These are phyloP conservation scores for Cydia pomonella DNA, from an alignment of 1,140 invertebrate species.

Conservation along the genomic window DNA sequence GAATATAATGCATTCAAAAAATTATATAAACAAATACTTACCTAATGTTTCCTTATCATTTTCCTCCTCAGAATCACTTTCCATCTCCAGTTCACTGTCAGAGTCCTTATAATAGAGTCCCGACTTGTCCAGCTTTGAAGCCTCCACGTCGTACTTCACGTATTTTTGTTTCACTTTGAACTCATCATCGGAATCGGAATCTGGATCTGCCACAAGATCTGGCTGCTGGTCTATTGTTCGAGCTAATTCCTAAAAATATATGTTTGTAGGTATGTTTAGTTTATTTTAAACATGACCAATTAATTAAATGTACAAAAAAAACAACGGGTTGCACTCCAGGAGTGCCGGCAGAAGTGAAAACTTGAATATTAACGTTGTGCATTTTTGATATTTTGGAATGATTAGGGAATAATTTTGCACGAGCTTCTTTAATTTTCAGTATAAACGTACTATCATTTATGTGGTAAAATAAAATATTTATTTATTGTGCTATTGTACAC, in stretches of 20 bases:
- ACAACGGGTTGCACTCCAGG: no score
- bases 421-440: no score
- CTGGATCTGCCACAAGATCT: slow-evolving; percentile 85
- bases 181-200: slow-evolving; percentile 84
- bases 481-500: no score
- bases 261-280: background rate
- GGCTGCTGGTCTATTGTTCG: slow-evolving; percentile 85
- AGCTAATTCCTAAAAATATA: slow-evolving; percentile 75
- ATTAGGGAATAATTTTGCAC: no score
- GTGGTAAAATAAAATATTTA: no score
- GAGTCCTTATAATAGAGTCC: slow-evolving; percentile 87
- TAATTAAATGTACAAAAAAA: no score
- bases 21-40: slow-evolving; percentile 31
- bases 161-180: slow-evolving; percentile 80
- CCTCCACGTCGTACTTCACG: slow-evolving; percentile 85
- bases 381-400: no score
- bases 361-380: no score
- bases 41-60: slow-evolving; percentile 83
- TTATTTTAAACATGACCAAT: background rate
- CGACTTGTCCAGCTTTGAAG: slow-evolving; percentile 86
- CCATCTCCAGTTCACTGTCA: slow-evolving; percentile 85
- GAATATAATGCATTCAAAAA: no score
- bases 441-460: no score
- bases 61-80: slow-evolving; percentile 81
- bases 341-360: no score